phyloP scores from a whole-genome alignment of 2,113 vertebrate species.

The Labeo rohita region DNA sequence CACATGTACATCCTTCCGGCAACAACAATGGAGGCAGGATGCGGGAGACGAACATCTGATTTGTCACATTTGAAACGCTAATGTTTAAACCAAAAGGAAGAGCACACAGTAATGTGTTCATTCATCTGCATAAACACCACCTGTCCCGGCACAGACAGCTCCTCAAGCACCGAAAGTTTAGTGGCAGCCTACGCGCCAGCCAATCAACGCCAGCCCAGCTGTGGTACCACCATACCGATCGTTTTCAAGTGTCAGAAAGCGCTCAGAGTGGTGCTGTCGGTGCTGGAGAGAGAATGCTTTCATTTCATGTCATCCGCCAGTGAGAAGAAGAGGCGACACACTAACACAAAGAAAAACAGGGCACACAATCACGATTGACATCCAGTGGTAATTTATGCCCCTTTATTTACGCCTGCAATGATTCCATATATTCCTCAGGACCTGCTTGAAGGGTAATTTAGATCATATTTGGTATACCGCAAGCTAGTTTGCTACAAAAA shows the following conservation, averaged over 20 bases:
- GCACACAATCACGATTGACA: slow-evolving; percentile 74
- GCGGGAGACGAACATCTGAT: slow-evolving; percentile 96
- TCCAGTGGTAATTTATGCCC: slow-evolving; percentile 79
- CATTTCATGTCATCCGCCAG: slow-evolving; percentile 78
- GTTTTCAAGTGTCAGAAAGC: slow-evolving; percentile 79
- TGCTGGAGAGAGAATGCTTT: slow-evolving; percentile 74
- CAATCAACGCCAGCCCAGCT: slow-evolving; percentile 77
- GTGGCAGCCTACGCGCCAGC: slow-evolving; percentile 74
- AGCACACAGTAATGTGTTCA: slow-evolving; percentile 96
- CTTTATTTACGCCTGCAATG: slow-evolving; percentile 71
- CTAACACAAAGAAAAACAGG: slow-evolving; percentile 76
- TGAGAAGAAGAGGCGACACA: slow-evolving; percentile 73
- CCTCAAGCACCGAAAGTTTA: slow-evolving; percentile 88
- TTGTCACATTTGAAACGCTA: slow-evolving; percentile 99
- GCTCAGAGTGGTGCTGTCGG: slow-evolving; percentile 70
- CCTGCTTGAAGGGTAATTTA: slow-evolving; percentile 79
- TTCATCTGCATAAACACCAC: slow-evolving; percentile 99
- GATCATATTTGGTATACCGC: slow-evolving; percentile 73
- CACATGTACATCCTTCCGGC: slow-evolving; percentile 59
- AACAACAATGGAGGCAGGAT: slow-evolving; percentile 76
- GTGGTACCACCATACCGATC: slow-evolving; percentile 71
- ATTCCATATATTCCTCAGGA: slow-evolving; percentile 61
- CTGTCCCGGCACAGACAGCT: slow-evolving; percentile 92
- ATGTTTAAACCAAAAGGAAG: slow-evolving; percentile 99
- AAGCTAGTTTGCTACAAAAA: slow-evolving; percentile 69